Evolutionary conservation across 2,113 vertebrate species (phyloP), one percentile per base, ranked within the genome.

Genomic region (Manacus vitellinus): DNA sequence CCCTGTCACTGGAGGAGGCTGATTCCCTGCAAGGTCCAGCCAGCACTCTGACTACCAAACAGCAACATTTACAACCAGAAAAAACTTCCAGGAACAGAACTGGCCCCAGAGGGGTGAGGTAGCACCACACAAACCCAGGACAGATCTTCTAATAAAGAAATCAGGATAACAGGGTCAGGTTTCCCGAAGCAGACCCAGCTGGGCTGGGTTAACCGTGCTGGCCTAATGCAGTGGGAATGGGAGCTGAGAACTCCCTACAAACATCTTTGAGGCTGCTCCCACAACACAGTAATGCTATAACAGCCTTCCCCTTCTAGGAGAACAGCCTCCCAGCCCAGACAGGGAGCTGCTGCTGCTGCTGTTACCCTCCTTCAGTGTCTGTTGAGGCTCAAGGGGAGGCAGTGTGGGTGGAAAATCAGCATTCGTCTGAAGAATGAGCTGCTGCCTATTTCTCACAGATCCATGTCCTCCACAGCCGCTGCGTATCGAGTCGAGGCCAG

Each of bases 401-500:
- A 89, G 44, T 1, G 4, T 4, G 14, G 4, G 33, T 28, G 31
- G 23, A n/a, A 89, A 89, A 55, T 66, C 65, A 87, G 66, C 13
- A 30, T 17, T 35, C 13, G 21, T 5, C 16, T 39, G 9, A 43
- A 31, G 25, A 65, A 4, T 6, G 28, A 65, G 33, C 47, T 67
- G 21, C 47, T 83, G 44, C 22, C n/a, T 35, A 1, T 17, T 92
- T 63, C 72, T 92, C 39, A 16, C 2, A 20, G 35, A 75, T 25
- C 20, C 0, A 0, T 12, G 55, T 70, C 28, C 28, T 87, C 20
- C 44, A 58, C 0, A 0, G 47, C 28, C 66, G 37, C 49, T 2
- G 1, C 4, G 1, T 14, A 46, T 13, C 35, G 61, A 23, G 25
- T 82, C 15, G 2, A 63, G 43, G 19, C 39, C 27, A 93, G 33